Conservation (phyloP, 2,113 vertebrate genomes). For the Thunnus maccoyii region DNA sequence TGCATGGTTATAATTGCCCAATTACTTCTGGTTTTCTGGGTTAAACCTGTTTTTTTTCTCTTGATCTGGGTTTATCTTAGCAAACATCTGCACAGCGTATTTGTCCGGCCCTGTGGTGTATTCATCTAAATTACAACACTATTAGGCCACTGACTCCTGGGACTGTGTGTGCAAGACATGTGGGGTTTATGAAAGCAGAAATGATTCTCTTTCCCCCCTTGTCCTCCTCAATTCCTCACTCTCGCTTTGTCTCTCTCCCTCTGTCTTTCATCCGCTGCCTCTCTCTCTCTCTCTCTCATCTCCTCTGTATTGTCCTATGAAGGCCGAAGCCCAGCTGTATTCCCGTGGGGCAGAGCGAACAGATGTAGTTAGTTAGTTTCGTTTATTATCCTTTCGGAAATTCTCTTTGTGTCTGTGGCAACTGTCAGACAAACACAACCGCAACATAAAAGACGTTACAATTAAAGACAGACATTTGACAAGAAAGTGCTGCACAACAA, state of each 20-base stretch:
- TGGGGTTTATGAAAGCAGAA: constrained; percentile 74
- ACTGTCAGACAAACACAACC: too few species aligned
- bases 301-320: constrained; percentile 74
- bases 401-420: too few species aligned
- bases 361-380: constrained; percentile 65
- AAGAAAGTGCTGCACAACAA: too few species aligned
- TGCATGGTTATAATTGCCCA: constrained; percentile 28
- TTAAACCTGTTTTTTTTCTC: constrained; percentile 26
- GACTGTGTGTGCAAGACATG: constrained; percentile 52
- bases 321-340: constrained; percentile 82
- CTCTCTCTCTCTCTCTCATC: constrained; percentile 21
- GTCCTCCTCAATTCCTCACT: constrained; percentile 15
- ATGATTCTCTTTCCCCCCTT: constrained; percentile 38
- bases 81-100: constrained; percentile 49
- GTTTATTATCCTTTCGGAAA: too few species aligned
- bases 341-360: constrained; percentile 76
- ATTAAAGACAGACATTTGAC: too few species aligned
- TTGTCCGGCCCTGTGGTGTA: background rate
- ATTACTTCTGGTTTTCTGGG: constrained; percentile 46
- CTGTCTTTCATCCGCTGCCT: constrained; percentile 13
- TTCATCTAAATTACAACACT: constrained; percentile 40
- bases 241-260: constrained; percentile 16
- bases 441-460: too few species aligned
- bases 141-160: constrained; percentile 41
- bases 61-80: constrained; percentile 2